Evolutionary conservation across 2,113 vertebrate genomes (phyloP), one percentile per base, ranked within the genome.

Genomic region (Micronisus gabar): DNA sequence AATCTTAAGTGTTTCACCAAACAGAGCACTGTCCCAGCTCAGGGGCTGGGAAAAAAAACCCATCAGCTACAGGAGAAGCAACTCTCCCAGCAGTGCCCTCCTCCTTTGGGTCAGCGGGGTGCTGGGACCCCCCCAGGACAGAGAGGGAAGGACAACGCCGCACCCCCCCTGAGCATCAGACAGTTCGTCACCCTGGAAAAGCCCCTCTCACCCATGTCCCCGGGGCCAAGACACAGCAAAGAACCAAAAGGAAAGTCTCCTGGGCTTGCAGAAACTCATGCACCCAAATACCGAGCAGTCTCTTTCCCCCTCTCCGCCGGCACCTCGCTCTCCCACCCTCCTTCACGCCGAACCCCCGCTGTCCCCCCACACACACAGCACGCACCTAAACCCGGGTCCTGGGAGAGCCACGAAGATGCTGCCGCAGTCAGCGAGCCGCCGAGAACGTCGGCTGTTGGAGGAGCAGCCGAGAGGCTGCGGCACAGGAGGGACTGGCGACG

Each of bases 291-390:
- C 47, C 1, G 0, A 81, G 55, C 8, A 1, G 18, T 29, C 30
- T 5, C 27, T 53, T 53, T 29, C 12, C 21, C 52, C 29, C 7
- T 4, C n/a, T 59, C 26, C 0, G 7, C 75, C 13, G 25, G 76
- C 71, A 56, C 47, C 40, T 45, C 7, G 10, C 9, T 50, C 27
- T n/a, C 8, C 61, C 59, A 14, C n/a, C 45, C 34, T 26, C 27
- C 36, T 47, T 40, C 9, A 0, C 40, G 0, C 23, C 4, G 2
- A 66, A 7, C 8, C 38, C n/a, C 62, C 16, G 1, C 14, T 17
- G 2, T 48, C 11, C 11, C 18, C 9, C 75, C 47, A n/a, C n/a
- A n/a, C n/a, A n/a, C 5, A 38, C 7, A 1, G 5, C n/a, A 76
- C 48, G 2, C 56, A 36, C 61, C 85, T 22, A 4, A 10, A 21